Percentiles rank a stretch among this genome's conserved stretches.
Evolutionary conservation across 2,113 vertebrate genomes (phyloP).

Genomic region (Antigone vipio): DNA sequence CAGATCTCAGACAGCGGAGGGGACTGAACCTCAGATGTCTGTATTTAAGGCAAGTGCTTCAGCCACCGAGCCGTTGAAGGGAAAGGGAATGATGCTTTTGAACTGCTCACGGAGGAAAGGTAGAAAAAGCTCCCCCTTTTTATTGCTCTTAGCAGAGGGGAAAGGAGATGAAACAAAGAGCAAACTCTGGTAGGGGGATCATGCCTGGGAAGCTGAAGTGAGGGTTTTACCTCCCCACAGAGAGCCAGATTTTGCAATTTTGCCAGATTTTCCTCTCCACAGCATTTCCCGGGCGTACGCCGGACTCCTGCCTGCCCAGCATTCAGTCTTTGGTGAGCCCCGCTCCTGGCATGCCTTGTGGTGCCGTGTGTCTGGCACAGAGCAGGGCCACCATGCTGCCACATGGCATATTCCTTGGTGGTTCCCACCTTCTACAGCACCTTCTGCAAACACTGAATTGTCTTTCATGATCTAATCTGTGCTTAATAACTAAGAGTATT

Average conservation of each 20-base stretch:
- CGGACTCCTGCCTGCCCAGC: neutral
- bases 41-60: neutral
- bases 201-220: neutral
- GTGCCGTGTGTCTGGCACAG: accelerated
- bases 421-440: neutral
- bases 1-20: neutral
- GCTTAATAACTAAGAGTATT: neutral
- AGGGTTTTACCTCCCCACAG: neutral
- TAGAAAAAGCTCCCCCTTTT: neutral
- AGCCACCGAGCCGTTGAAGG: neutral
- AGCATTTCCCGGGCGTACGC: neutral
- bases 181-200: neutral
- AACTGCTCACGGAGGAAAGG: neutral
- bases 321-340: accelerated
- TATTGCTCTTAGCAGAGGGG: neutral
- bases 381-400: accelerated
- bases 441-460: neutral
- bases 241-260: neutral
- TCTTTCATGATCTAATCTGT: neutral
- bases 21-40: neutral
- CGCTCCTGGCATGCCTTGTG: accelerated
- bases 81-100: neutral
- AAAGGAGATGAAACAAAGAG: neutral
- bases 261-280: neutral
- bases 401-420: accelerated